These are phyloP conservation scores for Altica lythri DNA, from an alignment of 2,888 invertebrate species.

Conservation along the genomic window DNA sequence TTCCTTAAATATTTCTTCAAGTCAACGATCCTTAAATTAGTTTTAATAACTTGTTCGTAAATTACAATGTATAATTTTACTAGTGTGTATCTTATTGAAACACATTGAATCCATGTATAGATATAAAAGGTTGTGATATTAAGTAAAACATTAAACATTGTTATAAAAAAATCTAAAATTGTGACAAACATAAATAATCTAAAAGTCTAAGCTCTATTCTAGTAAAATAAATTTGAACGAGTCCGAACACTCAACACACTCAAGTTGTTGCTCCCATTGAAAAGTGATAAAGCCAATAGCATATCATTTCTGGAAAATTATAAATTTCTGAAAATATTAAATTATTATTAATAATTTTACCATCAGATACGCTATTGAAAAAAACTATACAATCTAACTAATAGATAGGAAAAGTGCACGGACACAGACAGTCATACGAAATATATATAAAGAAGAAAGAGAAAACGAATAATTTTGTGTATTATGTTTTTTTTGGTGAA, in stretches of 20 bases:
- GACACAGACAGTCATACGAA: conserved; percentile 29
- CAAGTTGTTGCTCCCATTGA: conserved; percentile 64
- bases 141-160: no score
- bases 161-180: no score
- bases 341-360: background rate
- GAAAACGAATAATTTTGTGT: conserved; percentile 18
- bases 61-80: no score
- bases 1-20: no score
- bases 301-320: background rate
- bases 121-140: no score
- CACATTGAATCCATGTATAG: no score
- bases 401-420: conserved; percentile 35
- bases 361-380: conserved; percentile 3
- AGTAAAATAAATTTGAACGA: conserved; percentile 21
- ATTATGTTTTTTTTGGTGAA: conserved; percentile 18
- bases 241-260: conserved; percentile 35
- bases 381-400: conserved; percentile 32
- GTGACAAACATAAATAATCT: conserved; percentile 23
- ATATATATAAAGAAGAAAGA: conserved; percentile 9
- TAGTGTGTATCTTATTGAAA: no score
- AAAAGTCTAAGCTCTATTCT: conserved; percentile 19
- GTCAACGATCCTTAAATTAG: no score
- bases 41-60: no score
- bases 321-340: no score
- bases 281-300: conserved; percentile 23